Evolutionary conservation across 2,888 invertebrate genomes (phyloP).

Genomic region (Megalurothrips usitatus): DNA sequence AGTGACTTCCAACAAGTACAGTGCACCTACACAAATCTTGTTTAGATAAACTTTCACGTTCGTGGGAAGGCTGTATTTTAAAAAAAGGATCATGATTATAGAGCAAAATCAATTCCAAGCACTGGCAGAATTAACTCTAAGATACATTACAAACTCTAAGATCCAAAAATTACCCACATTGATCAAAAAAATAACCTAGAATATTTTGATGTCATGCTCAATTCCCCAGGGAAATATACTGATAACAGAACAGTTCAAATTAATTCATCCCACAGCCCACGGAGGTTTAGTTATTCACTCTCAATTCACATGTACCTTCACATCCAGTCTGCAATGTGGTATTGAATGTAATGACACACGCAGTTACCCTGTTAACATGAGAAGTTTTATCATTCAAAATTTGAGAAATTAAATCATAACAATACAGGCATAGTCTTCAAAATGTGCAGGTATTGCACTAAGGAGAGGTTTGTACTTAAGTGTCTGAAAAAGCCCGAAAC

Average conservation of each 20-base stretch:
- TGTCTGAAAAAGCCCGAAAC: no score
- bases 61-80: background rate
- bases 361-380: slow-evolving; percentile 1
- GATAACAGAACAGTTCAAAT: no score
- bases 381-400: background rate
- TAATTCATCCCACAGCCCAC: no score
- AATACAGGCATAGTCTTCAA: background rate
- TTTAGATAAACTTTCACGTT: no score
- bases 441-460: background rate
- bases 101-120: background rate
- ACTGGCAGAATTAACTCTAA: background rate
- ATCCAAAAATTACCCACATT: background rate
- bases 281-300: no score
- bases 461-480: no score
- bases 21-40: no score
- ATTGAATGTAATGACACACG: background rate
- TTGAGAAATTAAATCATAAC: background rate
- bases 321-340: background rate
- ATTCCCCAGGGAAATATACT: background rate
- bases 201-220: background rate
- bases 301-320: background rate
- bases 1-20: no score
- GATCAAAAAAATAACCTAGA: background rate
- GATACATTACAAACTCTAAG: background rate
- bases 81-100: background rate